phyloP scores from a whole-genome alignment of 2,797 vertebrate species.

The Enteromius anoplus region DNA sequence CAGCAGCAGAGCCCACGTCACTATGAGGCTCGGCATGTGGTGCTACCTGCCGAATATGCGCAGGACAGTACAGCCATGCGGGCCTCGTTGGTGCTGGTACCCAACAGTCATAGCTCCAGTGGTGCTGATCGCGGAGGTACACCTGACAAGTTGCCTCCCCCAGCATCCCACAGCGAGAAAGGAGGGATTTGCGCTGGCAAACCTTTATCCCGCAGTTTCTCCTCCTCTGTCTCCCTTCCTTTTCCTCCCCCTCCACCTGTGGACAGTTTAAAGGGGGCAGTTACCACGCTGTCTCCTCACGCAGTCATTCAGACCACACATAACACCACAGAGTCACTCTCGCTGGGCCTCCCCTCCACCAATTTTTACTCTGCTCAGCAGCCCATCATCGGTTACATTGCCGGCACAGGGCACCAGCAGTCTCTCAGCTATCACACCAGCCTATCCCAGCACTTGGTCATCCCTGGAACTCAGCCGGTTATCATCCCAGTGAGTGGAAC shows the following conservation, averaged over 20 bases:
- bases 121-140: constrained; percentile 78
- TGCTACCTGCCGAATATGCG: constrained; percentile 85
- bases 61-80: constrained; percentile 85
- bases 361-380: constrained; percentile 88
- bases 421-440: constrained; percentile 85
- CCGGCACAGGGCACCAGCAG: constrained; percentile 80
- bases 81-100: constrained; percentile 91
- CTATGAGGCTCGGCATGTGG: constrained; percentile 87
- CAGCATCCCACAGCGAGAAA: constrained; percentile 82
- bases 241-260: constrained; percentile 82
- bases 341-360: constrained; percentile 85
- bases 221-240: constrained; percentile 76
- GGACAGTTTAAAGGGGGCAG: constrained; percentile 81
- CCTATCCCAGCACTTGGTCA: constrained; percentile 93
- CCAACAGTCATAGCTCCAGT: constrained; percentile 84
- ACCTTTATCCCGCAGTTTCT: constrained; percentile 79
- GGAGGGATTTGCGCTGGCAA: constrained; percentile 87
- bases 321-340: constrained; percentile 86
- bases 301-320: constrained; percentile 96
- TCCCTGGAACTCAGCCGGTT: constrained; percentile 90
- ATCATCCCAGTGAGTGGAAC: constrained; percentile 89
- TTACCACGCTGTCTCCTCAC: constrained; percentile 85
- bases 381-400: constrained; percentile 92
- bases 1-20: constrained; percentile 78
- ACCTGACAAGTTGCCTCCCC: constrained; percentile 81